These are phyloP conservation scores for Tyto alba DNA, from an alignment of 2,113 vertebrate species.

Conservation along the genomic window DNA sequence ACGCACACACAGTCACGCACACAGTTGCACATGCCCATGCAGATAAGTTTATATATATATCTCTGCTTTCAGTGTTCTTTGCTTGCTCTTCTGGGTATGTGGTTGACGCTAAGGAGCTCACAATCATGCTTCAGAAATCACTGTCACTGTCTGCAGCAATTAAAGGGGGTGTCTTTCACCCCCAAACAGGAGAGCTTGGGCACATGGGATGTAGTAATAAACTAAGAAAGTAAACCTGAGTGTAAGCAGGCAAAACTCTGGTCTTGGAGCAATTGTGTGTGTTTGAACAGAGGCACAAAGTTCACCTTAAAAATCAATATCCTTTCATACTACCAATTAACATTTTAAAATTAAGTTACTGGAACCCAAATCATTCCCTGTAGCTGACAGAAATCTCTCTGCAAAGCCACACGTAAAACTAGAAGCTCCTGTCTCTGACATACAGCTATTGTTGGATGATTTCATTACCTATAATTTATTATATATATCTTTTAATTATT, in stretches of 20 bases:
- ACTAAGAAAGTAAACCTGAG: not conserved
- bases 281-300: not conserved
- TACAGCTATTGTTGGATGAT: not conserved
- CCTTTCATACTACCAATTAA: not conserved
- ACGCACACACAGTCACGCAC: not conserved
- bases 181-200: not conserved
- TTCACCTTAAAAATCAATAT: not conserved
- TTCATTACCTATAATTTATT: conserved; percentile 42
- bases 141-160: not conserved
- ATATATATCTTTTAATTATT: conserved; percentile 32
- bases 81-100: not conserved
- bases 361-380: not conserved
- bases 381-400: not conserved
- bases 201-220: not conserved
- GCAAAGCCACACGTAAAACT: not conserved
- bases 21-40: not conserved
- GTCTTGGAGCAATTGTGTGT: not conserved
- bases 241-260: not conserved
- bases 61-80: not conserved
- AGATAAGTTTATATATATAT: not conserved
- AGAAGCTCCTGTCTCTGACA: not conserved
- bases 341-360: not conserved
- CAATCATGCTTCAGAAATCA: not conserved
- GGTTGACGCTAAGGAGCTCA: not conserved
- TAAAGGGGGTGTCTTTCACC: not conserved